Evolutionary conservation across 1,140 invertebrate genomes (phyloP), one percentile per base, ranked within the genome.

Genomic region (Drosophila nebulosa): DNA sequence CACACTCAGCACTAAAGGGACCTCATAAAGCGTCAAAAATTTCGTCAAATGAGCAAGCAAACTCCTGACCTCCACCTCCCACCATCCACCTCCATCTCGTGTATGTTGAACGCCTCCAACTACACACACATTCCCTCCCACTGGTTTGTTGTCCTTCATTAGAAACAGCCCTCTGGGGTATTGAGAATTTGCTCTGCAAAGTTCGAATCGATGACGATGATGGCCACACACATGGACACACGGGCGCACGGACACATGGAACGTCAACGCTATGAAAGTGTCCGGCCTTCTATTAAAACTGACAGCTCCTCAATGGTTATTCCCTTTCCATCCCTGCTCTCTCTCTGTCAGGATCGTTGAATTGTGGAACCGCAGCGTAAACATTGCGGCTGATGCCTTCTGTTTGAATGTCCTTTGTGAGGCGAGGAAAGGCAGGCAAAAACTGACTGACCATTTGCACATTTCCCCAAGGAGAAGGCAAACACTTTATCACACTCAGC

Each of bases 1-100:
- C 83, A 88, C 75, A 88, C 75, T 88, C 83, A 88, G 83, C 83
- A 88, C 83, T 88, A 88, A 88, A 88, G 83, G 83, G 83, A 88
- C 83, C 78, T 88, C 83, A 88, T 88, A 88, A 88, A 88, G 83
- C 83, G 83, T 83, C 83, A 88, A 88, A 83, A 86, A 79, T 84
- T 83, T 71, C 83, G 36, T 53, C 83, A 88, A 88, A 88, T 88
- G 78, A 88, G 75, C 84, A 69, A 52, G 75, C 84, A 69, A 56
- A 66, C 62, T 57, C 22, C 58, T 21, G 24, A 57, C 35, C 21
- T 60, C 60, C 21, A 46, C 14, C 22, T 22, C 60, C 53, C n/a
- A 42, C 18, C 18, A n/a, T 9, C 22, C 10, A 16, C 4, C 16
- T 22, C 2, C 32, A 24, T 7, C 35, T 62, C 39, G n/a, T n/a